These are phyloP conservation scores for Drosophila emarginata DNA, from an alignment of 2,888 invertebrate species.

Conservation along the genomic window DNA sequence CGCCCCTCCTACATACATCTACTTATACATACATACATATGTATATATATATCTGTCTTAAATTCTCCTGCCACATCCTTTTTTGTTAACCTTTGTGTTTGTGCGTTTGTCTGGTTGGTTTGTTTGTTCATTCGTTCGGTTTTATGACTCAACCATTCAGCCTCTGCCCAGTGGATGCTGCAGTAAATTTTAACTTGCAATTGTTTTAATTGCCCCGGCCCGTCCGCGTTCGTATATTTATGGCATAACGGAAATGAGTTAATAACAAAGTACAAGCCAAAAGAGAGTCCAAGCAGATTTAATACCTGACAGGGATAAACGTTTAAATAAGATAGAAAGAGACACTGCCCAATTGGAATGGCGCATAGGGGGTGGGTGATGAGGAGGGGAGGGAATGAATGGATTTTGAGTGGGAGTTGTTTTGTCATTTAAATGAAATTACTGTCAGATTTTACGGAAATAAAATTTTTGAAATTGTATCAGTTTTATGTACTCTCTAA, in stretches of 20 bases:
- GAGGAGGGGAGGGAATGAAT: slow-evolving; percentile 28
- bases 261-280: slow-evolving; percentile 71
- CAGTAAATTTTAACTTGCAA: slow-evolving; percentile 75
- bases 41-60: too few relatives aligned
- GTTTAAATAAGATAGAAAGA: slow-evolving; percentile 38
- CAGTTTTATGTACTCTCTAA: slow-evolving; percentile 66
- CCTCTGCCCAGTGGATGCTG: slow-evolving; percentile 56
- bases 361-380: slow-evolving; percentile 30
- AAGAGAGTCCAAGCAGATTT: slow-evolving; percentile 55
- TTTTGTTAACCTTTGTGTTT: slow-evolving; percentile 4
- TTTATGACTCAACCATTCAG: slow-evolving; percentile 64
- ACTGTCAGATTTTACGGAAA: slow-evolving; percentile 74
- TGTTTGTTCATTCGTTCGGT: slow-evolving; percentile 50
- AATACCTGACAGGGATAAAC: slow-evolving; percentile 77
- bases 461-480: slow-evolving; percentile 70
- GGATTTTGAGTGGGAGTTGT: slow-evolving; percentile 23
- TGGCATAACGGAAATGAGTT: slow-evolving; percentile 78
- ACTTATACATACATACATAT: too few relatives aligned
- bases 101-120: slow-evolving; percentile 63
- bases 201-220: slow-evolving; percentile 72
- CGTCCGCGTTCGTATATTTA: slow-evolving; percentile 75
- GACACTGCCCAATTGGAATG: slow-evolving; percentile 33
- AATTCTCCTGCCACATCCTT: background rate
- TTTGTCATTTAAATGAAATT: slow-evolving; percentile 76
- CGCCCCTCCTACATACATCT: too few relatives aligned